Conservation (phyloP, 64 coral and sea anemone genomes). For the Trachythela sp. region DNA sequence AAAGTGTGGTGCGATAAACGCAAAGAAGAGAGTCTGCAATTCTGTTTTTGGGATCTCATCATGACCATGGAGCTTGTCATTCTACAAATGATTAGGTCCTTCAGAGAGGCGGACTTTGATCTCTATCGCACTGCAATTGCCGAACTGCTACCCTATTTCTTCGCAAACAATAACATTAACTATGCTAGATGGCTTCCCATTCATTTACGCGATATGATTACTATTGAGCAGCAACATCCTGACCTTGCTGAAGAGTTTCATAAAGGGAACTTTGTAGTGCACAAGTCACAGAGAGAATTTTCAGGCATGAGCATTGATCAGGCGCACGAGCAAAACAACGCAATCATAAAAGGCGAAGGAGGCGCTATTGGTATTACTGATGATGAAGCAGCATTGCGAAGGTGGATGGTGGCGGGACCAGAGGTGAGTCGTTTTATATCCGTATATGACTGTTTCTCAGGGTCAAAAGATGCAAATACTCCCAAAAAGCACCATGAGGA, state of each 20-base stretch:
- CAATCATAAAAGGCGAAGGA: constrained; percentile 7
- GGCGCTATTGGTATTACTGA: neutral
- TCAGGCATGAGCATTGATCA: constrained; percentile 51
- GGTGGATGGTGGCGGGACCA: constrained; percentile 58
- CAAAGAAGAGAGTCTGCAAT: constrained; percentile 37
- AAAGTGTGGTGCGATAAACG: constrained; percentile 29
- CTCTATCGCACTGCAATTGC: constrained; percentile 33
- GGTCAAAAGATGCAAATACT: neutral
- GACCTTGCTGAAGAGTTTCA: constrained; percentile 33
- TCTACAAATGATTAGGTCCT: constrained; percentile 31
- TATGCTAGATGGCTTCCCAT: constrained; percentile 50
- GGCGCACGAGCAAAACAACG: constrained; percentile 45
- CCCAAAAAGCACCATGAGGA: constrained; percentile 24
- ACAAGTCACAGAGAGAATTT: constrained; percentile 30
- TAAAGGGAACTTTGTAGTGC: constrained; percentile 43
- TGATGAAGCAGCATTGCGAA: neutral
- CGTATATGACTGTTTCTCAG: neutral
- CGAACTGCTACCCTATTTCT: constrained; percentile 43
- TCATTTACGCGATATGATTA: constrained; percentile 44
- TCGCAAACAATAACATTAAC: constrained; percentile 47
- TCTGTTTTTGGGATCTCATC: constrained; percentile 44
- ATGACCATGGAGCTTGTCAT: constrained; percentile 52
- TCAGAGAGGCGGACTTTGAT: constrained; percentile 47
- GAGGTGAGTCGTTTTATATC: constrained; percentile 46
- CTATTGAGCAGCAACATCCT: constrained; percentile 20